Evolutionary conservation across 2,888 invertebrate genomes (phyloP).

Genomic region (Autographa pulchrina): DNA sequence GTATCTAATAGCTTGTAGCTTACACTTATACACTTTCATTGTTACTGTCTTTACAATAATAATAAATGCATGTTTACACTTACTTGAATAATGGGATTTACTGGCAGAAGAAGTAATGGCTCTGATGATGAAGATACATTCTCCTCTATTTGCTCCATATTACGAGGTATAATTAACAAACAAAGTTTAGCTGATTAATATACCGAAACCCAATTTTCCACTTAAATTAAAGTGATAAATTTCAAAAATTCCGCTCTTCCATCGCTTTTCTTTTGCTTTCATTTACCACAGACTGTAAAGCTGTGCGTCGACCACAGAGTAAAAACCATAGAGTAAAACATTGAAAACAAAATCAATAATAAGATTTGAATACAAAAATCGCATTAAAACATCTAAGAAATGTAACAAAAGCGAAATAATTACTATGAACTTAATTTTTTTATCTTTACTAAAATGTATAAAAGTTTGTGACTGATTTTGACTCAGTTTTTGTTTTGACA

Average conservation of each 20-base stretch:
- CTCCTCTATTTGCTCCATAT: conserved; percentile 40
- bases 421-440: too few relatives aligned
- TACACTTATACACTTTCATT: background rate
- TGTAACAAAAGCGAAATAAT: too few relatives aligned
- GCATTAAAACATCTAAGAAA: too few relatives aligned
- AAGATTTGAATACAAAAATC: too few relatives aligned
- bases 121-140: conserved; percentile 22
- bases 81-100: conserved; percentile 38
- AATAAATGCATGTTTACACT: background rate
- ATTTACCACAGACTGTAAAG: conserved; percentile 18
- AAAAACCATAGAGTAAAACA: background rate
- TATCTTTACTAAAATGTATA: too few relatives aligned
- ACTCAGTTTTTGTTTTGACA: background rate
- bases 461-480: too few relatives aligned
- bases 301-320: background rate
- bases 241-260: conserved; percentile 40
- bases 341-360: too few relatives aligned
- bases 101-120: conserved; percentile 27
- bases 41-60: too few relatives aligned
- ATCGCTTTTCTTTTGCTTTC: conserved; percentile 38
- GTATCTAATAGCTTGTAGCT: too few relatives aligned
- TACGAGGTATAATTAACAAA: background rate
- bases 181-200: background rate
- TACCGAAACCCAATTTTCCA: background rate
- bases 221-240: background rate